These are phyloP conservation scores for Camponotus floridanus DNA, from an alignment of 1,140 invertebrate species.

Conservation along the genomic window DNA sequence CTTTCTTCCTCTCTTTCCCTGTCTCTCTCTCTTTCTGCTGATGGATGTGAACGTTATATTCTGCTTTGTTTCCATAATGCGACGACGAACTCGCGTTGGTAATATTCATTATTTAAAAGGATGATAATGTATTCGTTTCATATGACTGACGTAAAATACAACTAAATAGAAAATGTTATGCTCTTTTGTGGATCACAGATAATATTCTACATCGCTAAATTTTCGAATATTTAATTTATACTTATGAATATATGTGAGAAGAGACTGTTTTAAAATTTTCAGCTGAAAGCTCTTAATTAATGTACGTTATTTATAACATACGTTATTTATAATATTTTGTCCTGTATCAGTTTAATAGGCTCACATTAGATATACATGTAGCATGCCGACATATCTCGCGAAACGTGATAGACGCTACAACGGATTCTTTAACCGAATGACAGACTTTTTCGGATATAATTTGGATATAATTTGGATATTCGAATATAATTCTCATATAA, in stretches of 20 bases:
- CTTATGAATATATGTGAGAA: slow-evolving; percentile 5
- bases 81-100: slow-evolving; percentile 1
- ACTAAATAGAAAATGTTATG: slow-evolving; percentile 12
- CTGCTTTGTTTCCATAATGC: neutral
- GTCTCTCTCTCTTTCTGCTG: no score
- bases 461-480: no score
- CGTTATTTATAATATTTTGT: neutral
- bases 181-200: neutral
- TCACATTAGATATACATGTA: no score
- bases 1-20: neutral
- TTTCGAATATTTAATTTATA: slow-evolving; percentile 33
- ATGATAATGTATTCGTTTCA: slow-evolving; percentile 39
- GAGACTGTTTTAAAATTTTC: slow-evolving; percentile 12
- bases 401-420: no score
- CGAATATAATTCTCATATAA: no score
- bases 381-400: no score
- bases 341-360: neutral
- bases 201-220: slow-evolving; percentile 6
- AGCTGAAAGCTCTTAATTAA: slow-evolving; percentile 36
- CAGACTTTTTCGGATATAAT: no score
- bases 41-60: slow-evolving; percentile 39
- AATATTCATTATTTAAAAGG: slow-evolving; percentile 39
- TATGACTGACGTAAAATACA: slow-evolving; percentile 31
- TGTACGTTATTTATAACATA: neutral
- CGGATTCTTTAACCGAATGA: no score